These are phyloP conservation scores for Amphiduros pacificus DNA, from an alignment of 2,888 invertebrate species.

Conservation along the genomic window DNA sequence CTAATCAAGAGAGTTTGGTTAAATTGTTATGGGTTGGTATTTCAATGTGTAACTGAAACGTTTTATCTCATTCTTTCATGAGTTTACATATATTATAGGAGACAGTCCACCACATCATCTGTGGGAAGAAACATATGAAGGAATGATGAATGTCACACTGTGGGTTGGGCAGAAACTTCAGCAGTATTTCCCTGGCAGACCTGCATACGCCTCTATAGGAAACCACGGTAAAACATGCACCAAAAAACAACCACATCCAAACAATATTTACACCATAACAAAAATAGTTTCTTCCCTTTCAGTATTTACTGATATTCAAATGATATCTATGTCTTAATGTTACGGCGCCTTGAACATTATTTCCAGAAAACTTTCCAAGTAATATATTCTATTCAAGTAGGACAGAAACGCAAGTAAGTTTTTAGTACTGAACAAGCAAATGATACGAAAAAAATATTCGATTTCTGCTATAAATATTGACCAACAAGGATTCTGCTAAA, in stretches of 20 bases:
- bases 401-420: neutral
- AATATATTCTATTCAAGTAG: neutral
- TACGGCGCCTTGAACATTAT: too few species aligned
- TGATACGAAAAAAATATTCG: too few species aligned
- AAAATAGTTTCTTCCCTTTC: too few species aligned
- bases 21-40: too few species aligned
- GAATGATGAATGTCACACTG: neutral
- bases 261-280: too few species aligned
- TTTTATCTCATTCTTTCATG: too few species aligned
- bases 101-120: slow-evolving; percentile 8
- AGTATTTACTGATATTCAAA: neutral
- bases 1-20: neutral
- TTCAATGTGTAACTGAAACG: too few species aligned
- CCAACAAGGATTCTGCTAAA: too few species aligned
- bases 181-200: neutral
- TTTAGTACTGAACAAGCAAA: too few species aligned
- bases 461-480: too few species aligned
- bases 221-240: slow-evolving; percentile 6
- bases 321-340: neutral
- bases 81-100: too few species aligned
- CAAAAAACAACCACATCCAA: too few species aligned
- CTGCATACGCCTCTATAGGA: neutral
- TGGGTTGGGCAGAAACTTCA: neutral
- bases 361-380: slow-evolving; percentile 5
- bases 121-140: slow-evolving; percentile 2